A percentile compares a stretch with the other conserved stretches of the same genome.
Evolutionary conservation across 1,140 invertebrate species (phyloP).

Genomic region (Vollenhovia emeryi): DNA sequence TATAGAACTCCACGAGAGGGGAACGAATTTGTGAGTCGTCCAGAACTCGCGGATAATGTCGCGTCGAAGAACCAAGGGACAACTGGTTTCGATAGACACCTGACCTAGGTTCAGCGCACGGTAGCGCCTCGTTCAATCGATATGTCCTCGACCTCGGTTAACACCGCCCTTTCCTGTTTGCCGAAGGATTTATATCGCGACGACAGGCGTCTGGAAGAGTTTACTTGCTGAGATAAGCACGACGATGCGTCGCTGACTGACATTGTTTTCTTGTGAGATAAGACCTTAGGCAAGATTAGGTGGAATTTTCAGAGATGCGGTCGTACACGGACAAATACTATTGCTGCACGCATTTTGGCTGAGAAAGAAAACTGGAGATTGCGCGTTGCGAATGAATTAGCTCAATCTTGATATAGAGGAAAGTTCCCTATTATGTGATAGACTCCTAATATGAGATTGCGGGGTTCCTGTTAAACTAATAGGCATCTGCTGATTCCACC

Average conservation of each 20-base stretch:
- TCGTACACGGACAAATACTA: neutral
- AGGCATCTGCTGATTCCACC: too few relatives aligned
- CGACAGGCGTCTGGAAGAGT: neutral
- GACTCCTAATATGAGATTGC: too few relatives aligned
- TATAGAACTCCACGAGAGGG: neutral
- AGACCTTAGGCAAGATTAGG: neutral
- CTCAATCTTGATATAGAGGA: too few relatives aligned
- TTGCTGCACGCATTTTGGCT: neutral
- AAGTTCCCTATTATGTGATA: too few relatives aligned
- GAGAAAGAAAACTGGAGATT: neutral
- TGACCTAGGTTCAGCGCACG: conserved; percentile 52
- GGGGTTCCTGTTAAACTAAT: too few relatives aligned
- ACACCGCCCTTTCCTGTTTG: neutral
- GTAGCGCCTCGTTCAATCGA: conserved; percentile 30
- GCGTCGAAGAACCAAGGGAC: neutral
- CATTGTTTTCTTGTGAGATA: conserved; percentile 8
- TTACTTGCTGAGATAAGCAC: neutral
- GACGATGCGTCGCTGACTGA: neutral
- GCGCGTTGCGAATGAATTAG: neutral
- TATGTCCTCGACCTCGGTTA: conserved; percentile 46
- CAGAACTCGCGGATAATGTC: neutral
- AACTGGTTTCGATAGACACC: conserved; percentile 3
- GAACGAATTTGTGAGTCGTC: neutral
- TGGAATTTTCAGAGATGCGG: neutral
- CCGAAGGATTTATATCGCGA: neutral